phyloP scores from a whole-genome alignment of 2,113 vertebrate genomes.

The Heptranchias perlo region DNA sequence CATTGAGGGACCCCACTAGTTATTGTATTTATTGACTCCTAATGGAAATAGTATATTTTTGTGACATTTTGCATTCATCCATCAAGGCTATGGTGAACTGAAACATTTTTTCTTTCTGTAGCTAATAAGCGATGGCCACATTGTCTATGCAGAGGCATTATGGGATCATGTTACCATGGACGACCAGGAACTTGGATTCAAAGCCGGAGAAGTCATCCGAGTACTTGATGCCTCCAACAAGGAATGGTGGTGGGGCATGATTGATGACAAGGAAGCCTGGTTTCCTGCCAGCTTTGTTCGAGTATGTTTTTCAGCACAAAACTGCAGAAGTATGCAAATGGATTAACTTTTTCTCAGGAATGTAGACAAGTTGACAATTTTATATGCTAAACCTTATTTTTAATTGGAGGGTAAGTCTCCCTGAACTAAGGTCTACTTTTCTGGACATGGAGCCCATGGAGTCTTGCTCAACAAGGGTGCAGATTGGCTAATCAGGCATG shows the following conservation, averaged over 20 bases:
- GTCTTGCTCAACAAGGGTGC: no score
- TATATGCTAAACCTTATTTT: not conserved
- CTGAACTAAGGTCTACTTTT: no score
- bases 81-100: constrained; percentile 10
- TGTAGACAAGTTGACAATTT: not conserved
- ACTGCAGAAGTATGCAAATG: not conserved
- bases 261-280: constrained; percentile 82
- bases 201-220: constrained; percentile 90
- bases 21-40: not conserved
- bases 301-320: constrained; percentile 57
- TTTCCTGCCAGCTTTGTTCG: constrained; percentile 94
- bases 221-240: constrained; percentile 86
- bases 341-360: not conserved
- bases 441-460: no score
- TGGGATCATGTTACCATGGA: constrained; percentile 99
- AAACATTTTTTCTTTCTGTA: constrained; percentile 48
- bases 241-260: constrained; percentile 97
- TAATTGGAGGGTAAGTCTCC: not conserved
- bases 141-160: constrained; percentile 86
- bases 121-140: constrained; percentile 68
- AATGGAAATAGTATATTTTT: not conserved
- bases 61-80: not conserved
- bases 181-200: constrained; percentile 93
- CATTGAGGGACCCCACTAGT: not conserved
- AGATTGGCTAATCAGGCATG: no score